Percentiles rank a stretch among this genome's conserved stretches.
Conservation (phyloP, 2,113 vertebrate species). For the Grantiella picta region DNA sequence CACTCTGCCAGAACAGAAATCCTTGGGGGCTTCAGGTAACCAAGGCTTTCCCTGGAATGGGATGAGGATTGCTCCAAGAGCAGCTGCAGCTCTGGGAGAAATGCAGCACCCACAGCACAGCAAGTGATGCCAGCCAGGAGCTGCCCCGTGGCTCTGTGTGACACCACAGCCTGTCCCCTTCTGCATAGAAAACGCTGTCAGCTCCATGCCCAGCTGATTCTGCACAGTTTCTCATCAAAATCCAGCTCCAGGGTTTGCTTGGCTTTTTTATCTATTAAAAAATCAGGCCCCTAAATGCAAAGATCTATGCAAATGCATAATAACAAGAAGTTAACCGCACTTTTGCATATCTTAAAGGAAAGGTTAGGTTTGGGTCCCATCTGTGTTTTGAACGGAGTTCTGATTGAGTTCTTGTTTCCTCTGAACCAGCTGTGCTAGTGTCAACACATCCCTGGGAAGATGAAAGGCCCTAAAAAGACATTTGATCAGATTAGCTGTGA, state of each 20-base stretch:
- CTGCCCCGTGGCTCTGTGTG: accelerated
- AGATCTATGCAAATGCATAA: slow-evolving; percentile 30
- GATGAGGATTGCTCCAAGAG: neutral
- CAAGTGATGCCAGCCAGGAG: neutral
- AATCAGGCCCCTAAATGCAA: slow-evolving; percentile 46
- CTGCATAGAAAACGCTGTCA: neutral
- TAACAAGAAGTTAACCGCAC: slow-evolving; percentile 51
- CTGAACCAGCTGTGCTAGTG: slow-evolving; percentile 52
- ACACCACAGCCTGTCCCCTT: neutral
- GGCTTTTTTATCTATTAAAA: slow-evolving; percentile 19
- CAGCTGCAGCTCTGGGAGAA: neutral
- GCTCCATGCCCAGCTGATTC: neutral
- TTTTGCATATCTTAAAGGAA: slow-evolving; percentile 58
- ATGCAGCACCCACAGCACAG: neutral
- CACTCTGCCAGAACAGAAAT: neutral
- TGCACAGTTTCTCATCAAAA: slow-evolving; percentile 27
- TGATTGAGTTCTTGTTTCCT: slow-evolving; percentile 64
- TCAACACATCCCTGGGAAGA: slow-evolving; percentile 61
- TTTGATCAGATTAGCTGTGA: slow-evolving; percentile 60
- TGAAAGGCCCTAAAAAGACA: slow-evolving; percentile 57
- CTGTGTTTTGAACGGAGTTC: slow-evolving; percentile 35
- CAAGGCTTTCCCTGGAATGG: neutral
- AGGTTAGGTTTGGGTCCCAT: slow-evolving; percentile 62
- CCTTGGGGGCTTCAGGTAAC: neutral
- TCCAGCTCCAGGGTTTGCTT: slow-evolving; percentile 3